Evolutionary conservation across 1,140 invertebrate species (phyloP).

Genomic region (Saccostrea cuccullata): DNA sequence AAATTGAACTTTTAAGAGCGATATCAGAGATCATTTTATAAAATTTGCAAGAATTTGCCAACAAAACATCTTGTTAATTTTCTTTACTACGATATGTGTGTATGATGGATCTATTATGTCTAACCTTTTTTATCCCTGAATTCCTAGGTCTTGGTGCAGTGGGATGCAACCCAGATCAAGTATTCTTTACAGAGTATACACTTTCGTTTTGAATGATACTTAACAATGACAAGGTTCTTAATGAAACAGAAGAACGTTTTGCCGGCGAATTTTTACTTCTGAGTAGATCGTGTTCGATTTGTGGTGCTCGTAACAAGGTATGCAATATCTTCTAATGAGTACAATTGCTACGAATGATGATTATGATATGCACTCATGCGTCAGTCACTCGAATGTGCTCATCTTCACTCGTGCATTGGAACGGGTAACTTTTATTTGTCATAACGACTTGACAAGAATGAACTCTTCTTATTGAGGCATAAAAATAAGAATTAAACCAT

Average conservation of each 20-base stretch:
- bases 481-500: background rate
- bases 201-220: too few species aligned
- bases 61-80: too few species aligned
- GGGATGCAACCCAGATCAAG: too few species aligned
- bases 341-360: background rate
- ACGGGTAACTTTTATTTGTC: background rate
- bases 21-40: too few species aligned
- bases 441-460: background rate
- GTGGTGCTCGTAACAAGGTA: background rate
- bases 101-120: too few species aligned
- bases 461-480: background rate
- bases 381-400: background rate
- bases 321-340: background rate
- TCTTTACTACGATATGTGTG: too few species aligned
- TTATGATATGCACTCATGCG: background rate
- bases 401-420: background rate
- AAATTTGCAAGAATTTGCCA: too few species aligned
- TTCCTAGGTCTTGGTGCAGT: too few species aligned
- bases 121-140: too few species aligned
- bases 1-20: too few species aligned
- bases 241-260: background rate
- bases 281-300: background rate
- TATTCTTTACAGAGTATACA: too few species aligned
- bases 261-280: background rate
- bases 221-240: background rate